These are phyloP conservation scores for Ectropis grisescens DNA, from an alignment of 1,140 invertebrate species.

Conservation along the genomic window DNA sequence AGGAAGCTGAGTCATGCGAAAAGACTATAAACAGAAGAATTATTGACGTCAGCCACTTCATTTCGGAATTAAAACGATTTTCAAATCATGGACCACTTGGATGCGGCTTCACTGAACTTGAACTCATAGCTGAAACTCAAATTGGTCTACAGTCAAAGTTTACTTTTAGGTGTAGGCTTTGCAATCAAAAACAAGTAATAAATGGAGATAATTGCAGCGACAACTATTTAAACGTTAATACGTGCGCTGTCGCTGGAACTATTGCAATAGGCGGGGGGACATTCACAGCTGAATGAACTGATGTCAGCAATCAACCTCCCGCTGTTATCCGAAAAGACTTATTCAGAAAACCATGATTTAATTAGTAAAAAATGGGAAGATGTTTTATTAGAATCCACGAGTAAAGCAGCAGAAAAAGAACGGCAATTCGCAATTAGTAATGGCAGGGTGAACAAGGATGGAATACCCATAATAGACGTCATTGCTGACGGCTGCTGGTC, in stretches of 20 bases:
- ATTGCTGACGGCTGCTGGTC: slow-evolving; percentile 7
- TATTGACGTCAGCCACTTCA: no score
- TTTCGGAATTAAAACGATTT: no score
- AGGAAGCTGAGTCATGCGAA: no score
- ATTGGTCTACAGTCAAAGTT: no score
- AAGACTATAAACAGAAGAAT: no score
- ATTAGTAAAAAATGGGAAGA: slow-evolving; percentile 2
- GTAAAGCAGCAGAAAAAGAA: slow-evolving; percentile 5
- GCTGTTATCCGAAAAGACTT: neutral
- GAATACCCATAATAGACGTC: slow-evolving; percentile 8
- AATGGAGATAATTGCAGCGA: no score
- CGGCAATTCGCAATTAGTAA: slow-evolving; percentile 1
- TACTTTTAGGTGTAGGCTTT: no score
- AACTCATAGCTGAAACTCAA: no score
- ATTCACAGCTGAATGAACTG: slow-evolving; percentile 3
- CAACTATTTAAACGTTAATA: no score
- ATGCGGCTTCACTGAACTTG: no score
- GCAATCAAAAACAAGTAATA: no score
- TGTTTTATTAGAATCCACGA: neutral
- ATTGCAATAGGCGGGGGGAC: neutral
- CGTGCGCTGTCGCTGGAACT: neutral
- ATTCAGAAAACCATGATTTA: neutral
- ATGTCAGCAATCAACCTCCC: slow-evolving; percentile 1
- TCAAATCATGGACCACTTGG: no score
- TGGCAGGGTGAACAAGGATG: slow-evolving; percentile 2